Base-by-base conservation (phyloP, 2,797 vertebrate genomes). In the Oophaga sylvatica region DNA sequence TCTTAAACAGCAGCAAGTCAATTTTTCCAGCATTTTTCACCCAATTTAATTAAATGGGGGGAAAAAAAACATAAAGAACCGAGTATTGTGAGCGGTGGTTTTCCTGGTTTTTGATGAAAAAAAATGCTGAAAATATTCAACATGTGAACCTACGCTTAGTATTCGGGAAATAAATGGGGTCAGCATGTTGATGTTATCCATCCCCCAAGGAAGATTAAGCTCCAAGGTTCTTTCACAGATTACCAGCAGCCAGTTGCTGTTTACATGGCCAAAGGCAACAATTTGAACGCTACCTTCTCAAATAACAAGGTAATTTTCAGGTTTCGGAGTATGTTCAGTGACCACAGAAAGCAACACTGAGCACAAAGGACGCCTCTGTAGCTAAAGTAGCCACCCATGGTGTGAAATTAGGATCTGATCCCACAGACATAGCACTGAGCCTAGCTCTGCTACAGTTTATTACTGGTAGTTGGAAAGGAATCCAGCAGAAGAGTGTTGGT, bases 181-280 rank as follows among this genome's bases (percentile, higher is more conserved):
- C 83, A 63, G 13, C 41, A 48, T 60, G 17, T 12, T 48, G 59
- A 31, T 26, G n/a, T 57, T 59, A 15, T 65, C 53, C 80, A 71
- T 81, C 59, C 80, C 70, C 45, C 86, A 31, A 29, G 57, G 31
- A 29, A 35, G 68, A 87, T 67, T 53, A 77, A 12, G 22, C 86
- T 65, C 26, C 71, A 87, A 83, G 80, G 85, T 53, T 73, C 75
- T 81, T 68, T 48, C 53, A 81, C 79, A 57, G 62, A 60, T 78
- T 56, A 85, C 45, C 68, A 63, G 53, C 75, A 73, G 48, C 2
- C 41, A 59, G 26, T 26, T 70, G 60, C 71, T 83, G 48, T 78
- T 87, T 83, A 87, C 35, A 56, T 60, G 71, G 45, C 86, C 67
- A 78, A 56, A 87, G 81, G 86, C 80, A 83, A 76, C 26, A 59